phyloP scores from a whole-genome alignment of 2,113 vertebrate genomes.

The Hydrolagus affinis region DNA sequence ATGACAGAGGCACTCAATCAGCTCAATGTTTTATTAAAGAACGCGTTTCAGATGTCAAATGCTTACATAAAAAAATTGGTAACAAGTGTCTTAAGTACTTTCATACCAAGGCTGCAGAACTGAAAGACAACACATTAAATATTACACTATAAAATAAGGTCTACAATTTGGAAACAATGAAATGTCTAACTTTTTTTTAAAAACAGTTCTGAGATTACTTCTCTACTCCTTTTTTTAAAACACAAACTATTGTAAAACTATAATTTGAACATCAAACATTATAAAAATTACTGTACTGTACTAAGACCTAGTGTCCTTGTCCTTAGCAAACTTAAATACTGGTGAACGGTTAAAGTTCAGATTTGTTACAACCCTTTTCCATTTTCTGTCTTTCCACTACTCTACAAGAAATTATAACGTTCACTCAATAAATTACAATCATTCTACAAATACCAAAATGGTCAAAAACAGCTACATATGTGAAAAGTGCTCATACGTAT shows the following conservation, averaged over 20 bases:
- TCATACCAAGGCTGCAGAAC: constrained; percentile 11
- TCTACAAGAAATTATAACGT: not conserved
- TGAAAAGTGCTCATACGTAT: constrained; percentile 25
- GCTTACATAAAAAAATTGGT: constrained; percentile 30
- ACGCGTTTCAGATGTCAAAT: constrained; percentile 19
- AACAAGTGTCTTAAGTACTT: constrained; percentile 13
- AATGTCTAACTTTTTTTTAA: constrained; percentile 15
- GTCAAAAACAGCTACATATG: constrained; percentile 4
- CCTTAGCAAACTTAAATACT: not conserved
- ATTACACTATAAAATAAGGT: constrained; percentile 25
- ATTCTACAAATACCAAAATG: constrained; percentile 16
- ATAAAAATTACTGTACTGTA: not conserved
- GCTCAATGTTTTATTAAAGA: constrained; percentile 28
- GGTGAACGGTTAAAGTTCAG: constrained; percentile 15
- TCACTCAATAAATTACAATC: constrained; percentile 30
- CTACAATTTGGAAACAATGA: constrained; percentile 27
- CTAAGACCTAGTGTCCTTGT: constrained; percentile 9
- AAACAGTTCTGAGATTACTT: constrained; percentile 21
- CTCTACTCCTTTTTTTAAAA: not conserved
- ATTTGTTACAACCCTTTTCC: constrained; percentile 18
- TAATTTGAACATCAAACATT: constrained; percentile 24
- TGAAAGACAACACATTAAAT: constrained; percentile 8
- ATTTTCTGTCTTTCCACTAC: not conserved
- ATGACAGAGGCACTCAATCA: constrained; percentile 66
- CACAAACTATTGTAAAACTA: constrained; percentile 19